Percentiles rank a stretch among this genome's conserved stretches.
Evolutionary conservation across 2,888 invertebrate genomes (phyloP).

Genomic region (Polydesmus complanatus): DNA sequence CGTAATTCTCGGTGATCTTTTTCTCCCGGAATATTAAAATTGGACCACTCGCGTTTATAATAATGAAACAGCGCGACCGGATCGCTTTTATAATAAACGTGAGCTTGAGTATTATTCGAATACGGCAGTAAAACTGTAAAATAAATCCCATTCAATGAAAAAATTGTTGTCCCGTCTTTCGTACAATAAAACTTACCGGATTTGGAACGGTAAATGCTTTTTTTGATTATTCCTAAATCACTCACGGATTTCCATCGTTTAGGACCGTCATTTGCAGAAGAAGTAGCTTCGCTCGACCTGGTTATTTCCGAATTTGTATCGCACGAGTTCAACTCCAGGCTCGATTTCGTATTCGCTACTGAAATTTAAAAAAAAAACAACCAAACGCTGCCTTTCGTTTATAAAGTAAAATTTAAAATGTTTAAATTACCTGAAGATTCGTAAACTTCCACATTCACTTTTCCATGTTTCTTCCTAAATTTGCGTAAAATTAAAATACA

Average conservation of each 20-base stretch:
- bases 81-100: slow-evolving; percentile 8
- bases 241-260: slow-evolving; percentile 5
- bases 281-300: no score
- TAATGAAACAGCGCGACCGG: slow-evolving; percentile 14
- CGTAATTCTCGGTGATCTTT: slow-evolving; percentile 10
- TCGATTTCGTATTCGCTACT: no score
- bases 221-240: background rate
- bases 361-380: no score
- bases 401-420: background rate
- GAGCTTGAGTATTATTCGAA: background rate
- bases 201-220: slow-evolving; percentile 4
- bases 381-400: no score
- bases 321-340: no score
- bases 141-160: background rate
- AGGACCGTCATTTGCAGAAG: background rate
- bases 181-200: slow-evolving; percentile 2
- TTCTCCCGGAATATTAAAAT: slow-evolving; percentile 9
- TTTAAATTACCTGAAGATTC: background rate
- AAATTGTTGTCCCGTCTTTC: background rate
- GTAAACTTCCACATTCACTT: no score
- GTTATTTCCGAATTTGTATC: background rate
- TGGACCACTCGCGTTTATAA: slow-evolving; percentile 11
- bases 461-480: no score
- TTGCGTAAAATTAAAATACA: no score
- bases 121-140: slow-evolving; percentile 12